phyloP scores from a whole-genome alignment of 2,113 vertebrate species.

The Melanostigma gelatinosum region DNA sequence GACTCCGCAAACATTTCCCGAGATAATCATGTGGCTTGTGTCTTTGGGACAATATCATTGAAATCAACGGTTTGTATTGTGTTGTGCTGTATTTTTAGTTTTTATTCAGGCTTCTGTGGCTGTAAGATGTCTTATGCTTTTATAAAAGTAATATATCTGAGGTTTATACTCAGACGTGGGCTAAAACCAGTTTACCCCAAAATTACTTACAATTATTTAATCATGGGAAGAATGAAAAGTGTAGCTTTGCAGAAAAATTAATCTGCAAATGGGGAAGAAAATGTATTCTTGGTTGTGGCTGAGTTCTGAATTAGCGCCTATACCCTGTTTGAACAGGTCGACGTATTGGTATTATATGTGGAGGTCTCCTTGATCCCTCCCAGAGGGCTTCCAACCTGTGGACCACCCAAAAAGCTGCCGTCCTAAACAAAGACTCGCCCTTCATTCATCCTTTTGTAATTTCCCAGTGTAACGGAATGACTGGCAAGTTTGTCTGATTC shows the following conservation, averaged over 20 bases:
- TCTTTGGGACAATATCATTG: constrained; percentile 34
- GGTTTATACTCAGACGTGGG: constrained; percentile 46
- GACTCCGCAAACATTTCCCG: constrained; percentile 42
- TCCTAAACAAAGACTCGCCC: constrained; percentile 68
- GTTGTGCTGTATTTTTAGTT: constrained; percentile 25
- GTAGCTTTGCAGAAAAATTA: constrained; percentile 53
- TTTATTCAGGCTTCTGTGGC: constrained; percentile 29
- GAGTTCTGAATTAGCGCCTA: constrained; percentile 52
- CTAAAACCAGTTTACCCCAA: constrained; percentile 48
- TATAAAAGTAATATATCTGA: constrained; percentile 24
- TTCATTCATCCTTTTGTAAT: constrained; percentile 76
- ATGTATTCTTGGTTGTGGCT: constrained; percentile 35
- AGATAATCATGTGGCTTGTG: constrained; percentile 40
- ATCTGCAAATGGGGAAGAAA: constrained; percentile 43
- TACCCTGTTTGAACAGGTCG: constrained; percentile 67
- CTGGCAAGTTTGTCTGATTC: constrained; percentile 67
- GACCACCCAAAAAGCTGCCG: constrained; percentile 78
- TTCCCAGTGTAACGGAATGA: constrained; percentile 69
- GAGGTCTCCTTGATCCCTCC: constrained; percentile 75
- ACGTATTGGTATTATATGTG: constrained; percentile 60
- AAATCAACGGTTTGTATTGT: constrained; percentile 57
- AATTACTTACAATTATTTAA: constrained; percentile 45
- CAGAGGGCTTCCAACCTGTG: constrained; percentile 76
- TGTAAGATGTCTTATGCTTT: constrained; percentile 10
- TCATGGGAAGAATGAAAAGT: constrained; percentile 41